Evolutionary conservation across 2,113 vertebrate genomes (phyloP), one percentile per base, ranked within the genome.

Genomic region (Tretioscincus oriximinensis): DNA sequence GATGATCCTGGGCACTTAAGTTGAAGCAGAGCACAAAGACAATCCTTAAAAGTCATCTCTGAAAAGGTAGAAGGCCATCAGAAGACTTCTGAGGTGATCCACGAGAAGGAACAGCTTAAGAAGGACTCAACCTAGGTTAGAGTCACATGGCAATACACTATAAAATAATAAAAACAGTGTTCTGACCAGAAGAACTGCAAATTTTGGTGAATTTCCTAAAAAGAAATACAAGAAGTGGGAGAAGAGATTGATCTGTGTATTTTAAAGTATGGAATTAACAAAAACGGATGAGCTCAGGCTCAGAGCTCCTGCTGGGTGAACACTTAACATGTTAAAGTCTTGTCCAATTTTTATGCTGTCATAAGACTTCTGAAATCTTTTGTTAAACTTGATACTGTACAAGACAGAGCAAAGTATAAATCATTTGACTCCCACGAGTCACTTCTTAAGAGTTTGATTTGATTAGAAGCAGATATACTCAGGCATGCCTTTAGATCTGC

Each of bases 401-500:
- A 76, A 88, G 51, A 49, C 67, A 88, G 81, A 79, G 58, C 70
- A 71, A 78, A 51, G 76, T 7, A 92, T 87, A 89, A 91, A 92
- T 91, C 89, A 84, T 68, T 76, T 1, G 1, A 88, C 86, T 93
- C 84, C 70, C 82, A 80, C 41, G 79, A 81, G 87, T 78, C 84
- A 88, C 73, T 86, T 91, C 76, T 87, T 85, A 88, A 84, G 68
- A 88, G 71, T 81, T 84, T 78, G 77, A 54, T 77, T 58, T 88
- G 84, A 92, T 83, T 89, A 75, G 88, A 92, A 92, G 90, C 77
- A 92, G 87, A 90, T 85, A 58, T 87, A 88, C 69, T 81, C 75
- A 79, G 9, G n/a, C 72, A 85, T 88, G 77, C 78, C 76, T 84
- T 47, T 66, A 28, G 49, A 70, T 78, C 72, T 31, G 35, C 51